These are phyloP conservation scores for Sicus ferrugineus DNA, from an alignment of 2,888 invertebrate species.

Conservation along the genomic window DNA sequence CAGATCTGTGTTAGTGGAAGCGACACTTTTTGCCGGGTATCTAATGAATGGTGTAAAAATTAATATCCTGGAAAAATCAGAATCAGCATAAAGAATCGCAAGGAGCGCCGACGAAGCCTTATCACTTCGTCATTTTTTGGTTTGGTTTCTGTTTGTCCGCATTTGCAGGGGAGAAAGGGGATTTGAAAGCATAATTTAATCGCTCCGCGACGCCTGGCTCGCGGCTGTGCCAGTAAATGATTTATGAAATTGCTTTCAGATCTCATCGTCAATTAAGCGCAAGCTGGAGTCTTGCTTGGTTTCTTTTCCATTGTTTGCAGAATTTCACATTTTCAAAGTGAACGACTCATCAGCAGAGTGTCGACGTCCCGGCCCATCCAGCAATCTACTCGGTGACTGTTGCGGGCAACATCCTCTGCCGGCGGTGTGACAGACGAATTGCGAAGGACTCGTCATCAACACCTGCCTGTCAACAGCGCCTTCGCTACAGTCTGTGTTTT, in stretches of 20 bases:
- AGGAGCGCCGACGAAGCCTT: not conserved
- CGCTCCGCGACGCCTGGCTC: slow-evolving; percentile 9
- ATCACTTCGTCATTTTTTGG: not conserved
- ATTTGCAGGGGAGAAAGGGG: not conserved
- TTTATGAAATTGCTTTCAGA: slow-evolving; percentile 61
- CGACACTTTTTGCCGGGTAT: slow-evolving; percentile 34
- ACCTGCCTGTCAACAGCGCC: not conserved
- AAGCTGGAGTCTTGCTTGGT: slow-evolving; percentile 10
- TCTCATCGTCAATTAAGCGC: slow-evolving; percentile 51
- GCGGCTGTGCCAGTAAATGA: slow-evolving; percentile 53
- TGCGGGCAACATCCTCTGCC: too few relatives aligned
- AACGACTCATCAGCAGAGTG: not conserved
- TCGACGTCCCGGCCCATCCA: not conserved
- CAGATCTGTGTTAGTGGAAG: slow-evolving; percentile 10
- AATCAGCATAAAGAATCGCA: slow-evolving; percentile 30
- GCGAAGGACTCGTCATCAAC: slow-evolving; percentile 2
- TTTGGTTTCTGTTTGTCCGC: not conserved
- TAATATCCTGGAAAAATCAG: slow-evolving; percentile 58
- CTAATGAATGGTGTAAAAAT: slow-evolving; percentile 62
- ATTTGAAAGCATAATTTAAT: slow-evolving; percentile 14
- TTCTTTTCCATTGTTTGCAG: slow-evolving; percentile 7
- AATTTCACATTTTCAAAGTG: slow-evolving; percentile 15
- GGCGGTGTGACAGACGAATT: not conserved
- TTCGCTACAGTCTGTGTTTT: not conserved
- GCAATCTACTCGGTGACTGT: not conserved